Base-by-base conservation (phyloP, 2,797 vertebrate species). In the Emydoidea blandingii region DNA sequence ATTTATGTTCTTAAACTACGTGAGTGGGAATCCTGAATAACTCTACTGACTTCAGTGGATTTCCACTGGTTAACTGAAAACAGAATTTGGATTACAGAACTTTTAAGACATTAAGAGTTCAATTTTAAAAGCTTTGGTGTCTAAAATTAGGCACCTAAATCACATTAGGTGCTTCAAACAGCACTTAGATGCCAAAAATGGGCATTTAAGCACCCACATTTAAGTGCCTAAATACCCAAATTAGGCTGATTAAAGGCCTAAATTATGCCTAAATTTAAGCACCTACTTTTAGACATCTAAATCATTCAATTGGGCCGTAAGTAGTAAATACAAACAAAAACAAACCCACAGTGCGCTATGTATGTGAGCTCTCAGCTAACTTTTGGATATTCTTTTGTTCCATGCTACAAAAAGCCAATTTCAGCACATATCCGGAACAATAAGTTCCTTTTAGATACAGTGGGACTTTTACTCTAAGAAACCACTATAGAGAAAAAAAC, bases 401-500 rank as follows among this genome's bases (percentile, higher is more conserved):
- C 81, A 88, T 82, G 72, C 52, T 72, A 76, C 27, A 90, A 47
- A 91, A 72, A 82, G 8, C 8, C 76, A 91, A 29, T 72, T 86
- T 62, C 1, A 0, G 31, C 4, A 95, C 57, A 89, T 78, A 23
- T 25, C 81, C 25, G 25, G 52, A 89, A 91, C 5, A 83, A 68
- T 1, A 52, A 1, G 37, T 9, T 53, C 49, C 86, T 81, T 88
- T 93, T 57, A 94, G 93, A 72, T 37, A 95, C 8, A 65, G n/a
- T 8, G 50, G 47, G 7, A 3, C 27, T 87, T 89, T 81, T 6
- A 81, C 27, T 37, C 37, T 84, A 19, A 72, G 47, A 80, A 78
- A 65, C 37, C 85, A 62, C 88, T 53, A 37, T 23, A 89, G 14
- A 1, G 0, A 56, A 86, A 81, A 1, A 1, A 37, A 29, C 5